Percentiles rank a stretch among this genome's conserved stretches.
These are phyloP conservation scores for Thaumatotibia leucotreta DNA, from an alignment of 1,140 invertebrate genomes.

Conservation along the genomic window DNA sequence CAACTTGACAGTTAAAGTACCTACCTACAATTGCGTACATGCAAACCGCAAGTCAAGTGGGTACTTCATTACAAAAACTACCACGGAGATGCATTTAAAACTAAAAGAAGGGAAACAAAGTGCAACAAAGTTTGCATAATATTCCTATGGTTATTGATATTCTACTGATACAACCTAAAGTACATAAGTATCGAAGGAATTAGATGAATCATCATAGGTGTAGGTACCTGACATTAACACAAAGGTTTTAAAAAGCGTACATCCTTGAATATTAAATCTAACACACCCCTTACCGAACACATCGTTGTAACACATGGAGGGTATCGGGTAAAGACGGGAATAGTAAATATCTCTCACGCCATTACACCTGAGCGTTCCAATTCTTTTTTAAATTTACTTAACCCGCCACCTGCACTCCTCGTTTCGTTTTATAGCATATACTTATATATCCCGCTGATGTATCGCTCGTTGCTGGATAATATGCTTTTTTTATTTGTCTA, in stretches of 20 bases:
- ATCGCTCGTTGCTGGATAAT: not conserved
- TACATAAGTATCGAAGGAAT: no score
- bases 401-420: constrained; percentile 34
- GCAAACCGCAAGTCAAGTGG: no score
- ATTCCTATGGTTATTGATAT: no score
- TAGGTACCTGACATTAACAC: not conserved
- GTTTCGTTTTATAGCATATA: constrained; percentile 23
- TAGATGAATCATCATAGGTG: not conserved
- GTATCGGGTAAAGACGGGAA: constrained; percentile 20
- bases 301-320: not conserved
- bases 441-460: not conserved
- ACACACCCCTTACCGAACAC: not conserved
- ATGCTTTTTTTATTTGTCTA: not conserved
- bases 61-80: no score
- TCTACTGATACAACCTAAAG: no score
- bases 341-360: constrained; percentile 36
- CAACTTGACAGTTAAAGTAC: no score
- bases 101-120: no score
- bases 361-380: constrained; percentile 27
- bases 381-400: constrained; percentile 40
- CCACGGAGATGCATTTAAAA: no score
- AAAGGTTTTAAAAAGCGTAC: not conserved
- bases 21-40: no score
- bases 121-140: no score
- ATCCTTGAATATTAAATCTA: not conserved